Evolutionary conservation across 2,797 vertebrate genomes (phyloP).

Genomic region (Holocentrus rufus): DNA sequence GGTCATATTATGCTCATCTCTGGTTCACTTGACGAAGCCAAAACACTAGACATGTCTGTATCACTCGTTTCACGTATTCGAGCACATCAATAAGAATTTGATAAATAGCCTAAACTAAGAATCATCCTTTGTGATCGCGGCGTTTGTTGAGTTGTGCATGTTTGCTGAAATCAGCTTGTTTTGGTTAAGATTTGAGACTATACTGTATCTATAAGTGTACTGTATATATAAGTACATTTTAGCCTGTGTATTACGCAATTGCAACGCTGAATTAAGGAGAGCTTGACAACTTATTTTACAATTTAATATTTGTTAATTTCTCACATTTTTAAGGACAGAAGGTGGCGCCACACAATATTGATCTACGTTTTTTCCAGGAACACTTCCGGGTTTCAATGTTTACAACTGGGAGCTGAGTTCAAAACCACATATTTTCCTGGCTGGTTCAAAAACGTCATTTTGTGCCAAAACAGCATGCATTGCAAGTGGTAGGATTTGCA

Average conservation of each 20-base stretch:
- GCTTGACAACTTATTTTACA: neutral
- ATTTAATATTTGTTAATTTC: neutral
- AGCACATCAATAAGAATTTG: no score
- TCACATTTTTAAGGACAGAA: neutral
- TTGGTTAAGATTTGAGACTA: no score
- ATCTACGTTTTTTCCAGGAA: neutral
- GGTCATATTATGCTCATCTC: no score
- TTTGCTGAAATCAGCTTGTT: no score
- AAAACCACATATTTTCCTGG: neutral
- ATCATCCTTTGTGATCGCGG: neutral
- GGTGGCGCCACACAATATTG: constrained; percentile 23
- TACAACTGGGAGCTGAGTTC: constrained; percentile 51
- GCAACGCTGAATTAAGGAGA: neutral
- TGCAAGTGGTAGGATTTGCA: neutral
- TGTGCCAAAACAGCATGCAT: neutral
- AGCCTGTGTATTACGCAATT: neutral
- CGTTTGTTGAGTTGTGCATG: neutral
- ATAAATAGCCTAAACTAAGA: neutral
- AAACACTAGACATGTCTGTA: neutral
- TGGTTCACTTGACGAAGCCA: no score
- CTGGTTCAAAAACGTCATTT: neutral
- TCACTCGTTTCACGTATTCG: neutral
- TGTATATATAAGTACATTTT: neutral
- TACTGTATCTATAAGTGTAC: neutral
- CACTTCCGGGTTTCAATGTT: constrained; percentile 77